These are phyloP conservation scores for Ruditapes philippinarum DNA, from an alignment of 1,140 invertebrate species.

Conservation along the genomic window DNA sequence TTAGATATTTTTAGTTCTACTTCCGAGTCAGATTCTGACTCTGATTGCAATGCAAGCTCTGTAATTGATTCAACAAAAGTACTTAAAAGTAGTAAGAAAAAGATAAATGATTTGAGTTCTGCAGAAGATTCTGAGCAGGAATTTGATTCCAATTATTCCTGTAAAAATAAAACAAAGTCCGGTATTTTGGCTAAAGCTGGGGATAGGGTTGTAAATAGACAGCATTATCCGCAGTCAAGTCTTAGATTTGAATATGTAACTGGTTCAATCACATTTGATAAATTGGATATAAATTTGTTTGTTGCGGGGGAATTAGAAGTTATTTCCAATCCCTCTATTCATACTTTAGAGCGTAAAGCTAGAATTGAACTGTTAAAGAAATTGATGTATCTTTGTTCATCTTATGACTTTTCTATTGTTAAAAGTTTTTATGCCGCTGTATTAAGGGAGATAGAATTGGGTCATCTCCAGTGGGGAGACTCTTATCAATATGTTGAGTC, in stretches of 20 bases:
- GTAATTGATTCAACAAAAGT: too few species aligned
- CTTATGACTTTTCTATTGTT: background rate
- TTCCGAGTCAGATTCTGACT: too few species aligned
- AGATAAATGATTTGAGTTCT: too few species aligned
- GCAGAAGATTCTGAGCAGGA: too few species aligned
- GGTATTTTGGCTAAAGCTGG: background rate
- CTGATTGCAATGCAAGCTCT: too few species aligned
- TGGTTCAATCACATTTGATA: background rate
- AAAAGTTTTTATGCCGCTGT: background rate
- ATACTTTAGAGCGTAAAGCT: background rate
- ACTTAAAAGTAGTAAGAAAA: too few species aligned
- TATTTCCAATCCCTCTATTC: background rate
- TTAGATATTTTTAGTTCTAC: too few species aligned
- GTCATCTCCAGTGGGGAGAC: background rate
- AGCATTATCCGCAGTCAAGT: background rate
- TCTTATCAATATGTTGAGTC: background rate
- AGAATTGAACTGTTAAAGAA: background rate
- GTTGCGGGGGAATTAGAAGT: background rate
- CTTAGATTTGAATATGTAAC: background rate
- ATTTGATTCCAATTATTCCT: too few species aligned
- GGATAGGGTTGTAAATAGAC: background rate
- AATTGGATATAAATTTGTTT: background rate
- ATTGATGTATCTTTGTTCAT: background rate
- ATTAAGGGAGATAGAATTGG: conserved; percentile 13
- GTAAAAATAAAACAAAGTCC: too few species aligned